phyloP scores from a whole-genome alignment of 2,113 vertebrate species.

The Orycteropus afer region DNA sequence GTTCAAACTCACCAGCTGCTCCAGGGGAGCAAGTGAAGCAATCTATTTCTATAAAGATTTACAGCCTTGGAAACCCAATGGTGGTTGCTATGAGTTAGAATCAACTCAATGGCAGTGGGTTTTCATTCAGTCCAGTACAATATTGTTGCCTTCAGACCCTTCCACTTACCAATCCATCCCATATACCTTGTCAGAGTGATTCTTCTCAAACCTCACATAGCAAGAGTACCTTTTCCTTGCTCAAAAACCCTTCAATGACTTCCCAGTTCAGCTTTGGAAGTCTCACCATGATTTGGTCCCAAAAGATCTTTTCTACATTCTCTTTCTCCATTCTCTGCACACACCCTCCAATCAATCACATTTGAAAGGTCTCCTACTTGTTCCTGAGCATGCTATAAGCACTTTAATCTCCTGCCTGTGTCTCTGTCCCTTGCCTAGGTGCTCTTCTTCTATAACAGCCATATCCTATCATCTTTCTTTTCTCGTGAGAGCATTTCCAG shows the following conservation, averaged over 20 bases:
- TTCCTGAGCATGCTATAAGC: neutral
- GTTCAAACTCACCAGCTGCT: too few relatives aligned
- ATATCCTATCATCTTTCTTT: neutral
- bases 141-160: neutral
- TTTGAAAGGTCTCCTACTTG: neutral
- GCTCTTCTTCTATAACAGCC: neutral
- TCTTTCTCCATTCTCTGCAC: neutral
- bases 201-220: neutral
- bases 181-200: neutral
- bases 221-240: neutral
- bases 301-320: neutral
- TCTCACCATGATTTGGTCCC: neutral
- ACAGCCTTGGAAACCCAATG: too few relatives aligned
- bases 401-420: neutral
- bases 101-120: too few relatives aligned
- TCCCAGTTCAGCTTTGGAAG: neutral
- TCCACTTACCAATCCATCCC: neutral
- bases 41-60: too few relatives aligned
- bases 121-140: too few relatives aligned
- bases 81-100: too few relatives aligned
- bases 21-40: too few relatives aligned
- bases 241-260: neutral
- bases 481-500: neutral
- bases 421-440: neutral
- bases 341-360: neutral